These are phyloP conservation scores for Lepilemur ruficaudatus DNA, from an alignment of 2,797 vertebrate species.

Conservation along the genomic window DNA sequence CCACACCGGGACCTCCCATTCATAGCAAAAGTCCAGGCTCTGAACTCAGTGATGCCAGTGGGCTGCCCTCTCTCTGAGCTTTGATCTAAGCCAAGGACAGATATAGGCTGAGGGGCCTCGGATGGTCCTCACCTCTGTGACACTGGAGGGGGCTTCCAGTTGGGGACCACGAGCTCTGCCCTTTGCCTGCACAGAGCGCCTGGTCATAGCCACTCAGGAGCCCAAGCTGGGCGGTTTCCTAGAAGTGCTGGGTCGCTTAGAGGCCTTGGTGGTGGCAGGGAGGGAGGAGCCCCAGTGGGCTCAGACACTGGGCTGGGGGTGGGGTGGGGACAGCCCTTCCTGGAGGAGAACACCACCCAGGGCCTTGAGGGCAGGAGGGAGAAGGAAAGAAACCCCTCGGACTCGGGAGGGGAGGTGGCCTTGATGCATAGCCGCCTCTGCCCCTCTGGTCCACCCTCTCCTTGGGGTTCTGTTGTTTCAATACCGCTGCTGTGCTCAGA, in stretches of 20 bases:
- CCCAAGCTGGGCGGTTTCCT: neutral
- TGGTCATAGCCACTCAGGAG: neutral
- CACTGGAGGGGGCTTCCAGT: neutral
- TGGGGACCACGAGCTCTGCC: neutral
- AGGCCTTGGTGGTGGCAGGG: neutral
- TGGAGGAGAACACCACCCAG: too few relatives aligned
- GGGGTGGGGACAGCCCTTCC: neutral
- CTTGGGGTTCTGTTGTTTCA: neutral
- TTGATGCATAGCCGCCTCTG: accelerated
- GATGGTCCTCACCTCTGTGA: neutral
- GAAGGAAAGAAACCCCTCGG: neutral
- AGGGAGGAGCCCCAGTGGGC: neutral
- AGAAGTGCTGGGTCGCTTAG: neutral
- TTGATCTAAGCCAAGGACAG: neutral
- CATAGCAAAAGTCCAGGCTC: neutral
- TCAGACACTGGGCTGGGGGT: neutral
- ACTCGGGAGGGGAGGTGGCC: neutral
- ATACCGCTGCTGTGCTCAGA: neutral
- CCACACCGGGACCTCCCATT: neutral
- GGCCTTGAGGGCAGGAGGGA: neutral
- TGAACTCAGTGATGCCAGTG: neutral
- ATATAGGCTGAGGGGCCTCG: neutral
- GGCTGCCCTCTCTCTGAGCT: neutral
- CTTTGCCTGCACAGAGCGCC: neutral
- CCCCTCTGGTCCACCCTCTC: neutral